phyloP scores from a whole-genome alignment of 2,113 vertebrate species.

The Pterocles burchelli region DNA sequence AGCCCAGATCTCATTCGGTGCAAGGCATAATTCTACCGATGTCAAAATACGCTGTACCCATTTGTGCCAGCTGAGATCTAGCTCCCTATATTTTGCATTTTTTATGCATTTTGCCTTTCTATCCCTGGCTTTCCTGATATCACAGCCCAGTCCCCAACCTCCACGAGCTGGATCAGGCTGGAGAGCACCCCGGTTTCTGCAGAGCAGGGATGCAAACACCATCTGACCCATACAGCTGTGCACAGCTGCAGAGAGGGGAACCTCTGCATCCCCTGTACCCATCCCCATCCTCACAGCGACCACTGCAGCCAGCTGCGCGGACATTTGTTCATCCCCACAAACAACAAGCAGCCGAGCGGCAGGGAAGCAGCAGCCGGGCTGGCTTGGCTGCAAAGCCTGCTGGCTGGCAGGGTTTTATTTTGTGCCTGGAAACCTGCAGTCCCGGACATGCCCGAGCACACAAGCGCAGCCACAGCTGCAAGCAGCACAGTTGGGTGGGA shows the following conservation, averaged over 20 bases:
- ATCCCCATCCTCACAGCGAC: background rate
- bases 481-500: background rate
- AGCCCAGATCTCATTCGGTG: background rate
- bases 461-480: background rate
- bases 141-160: background rate
- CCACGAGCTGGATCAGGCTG: background rate
- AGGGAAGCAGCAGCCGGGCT: background rate
- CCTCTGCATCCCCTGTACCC: background rate
- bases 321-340: background rate
- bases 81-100: background rate
- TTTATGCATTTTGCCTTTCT: background rate
- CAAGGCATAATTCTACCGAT: background rate
- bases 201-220: background rate
- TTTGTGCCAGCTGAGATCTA: background rate
- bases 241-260: background rate
- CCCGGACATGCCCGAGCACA: background rate
- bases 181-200: background rate
- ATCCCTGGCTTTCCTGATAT: background rate
- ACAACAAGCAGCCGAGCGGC: background rate
- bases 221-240: background rate
- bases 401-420: background rate
- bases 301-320: background rate
- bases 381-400: background rate
- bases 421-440: background rate
- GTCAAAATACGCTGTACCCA: background rate